These are phyloP conservation scores for Coreius guichenoti DNA, from an alignment of 2,797 vertebrate genomes.

Conservation along the genomic window DNA sequence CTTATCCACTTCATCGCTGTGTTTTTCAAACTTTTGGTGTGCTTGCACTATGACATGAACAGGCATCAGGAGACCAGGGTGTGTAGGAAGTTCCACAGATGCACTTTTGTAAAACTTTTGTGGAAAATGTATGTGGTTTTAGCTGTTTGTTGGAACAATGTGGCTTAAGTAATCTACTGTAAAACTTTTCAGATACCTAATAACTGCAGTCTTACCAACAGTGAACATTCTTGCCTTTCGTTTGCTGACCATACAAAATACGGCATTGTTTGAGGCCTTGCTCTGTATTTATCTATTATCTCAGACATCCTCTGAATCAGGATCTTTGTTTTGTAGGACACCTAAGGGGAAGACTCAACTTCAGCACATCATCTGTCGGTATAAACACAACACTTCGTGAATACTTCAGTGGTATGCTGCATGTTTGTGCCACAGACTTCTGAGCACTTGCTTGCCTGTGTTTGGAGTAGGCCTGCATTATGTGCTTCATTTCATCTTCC, in stretches of 20 bases:
- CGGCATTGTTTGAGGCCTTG: not conserved
- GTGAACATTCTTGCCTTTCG: slow-evolving; percentile 8
- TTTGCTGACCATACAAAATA: not conserved
- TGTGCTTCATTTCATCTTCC: slow-evolving; percentile 32
- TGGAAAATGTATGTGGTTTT: not conserved
- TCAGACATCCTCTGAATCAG: not conserved
- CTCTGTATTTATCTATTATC: not conserved
- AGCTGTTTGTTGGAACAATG: not conserved
- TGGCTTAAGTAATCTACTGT: slow-evolving; percentile 31
- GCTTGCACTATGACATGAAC: not conserved
- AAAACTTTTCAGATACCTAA: slow-evolving; percentile 40
- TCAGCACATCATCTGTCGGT: slow-evolving; percentile 13
- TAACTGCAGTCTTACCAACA: slow-evolving; percentile 23
- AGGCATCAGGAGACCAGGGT: not conserved
- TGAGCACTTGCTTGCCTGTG: slow-evolving; percentile 20
- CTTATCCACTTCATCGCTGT: not conserved
- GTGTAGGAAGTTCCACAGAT: not conserved
- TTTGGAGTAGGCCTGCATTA: slow-evolving; percentile 32
- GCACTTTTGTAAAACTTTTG: slow-evolving; percentile 21
- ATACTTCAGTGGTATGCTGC: slow-evolving; percentile 33
- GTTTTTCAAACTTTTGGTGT: not conserved
- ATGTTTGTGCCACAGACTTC: not conserved
- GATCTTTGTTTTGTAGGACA: not conserved
- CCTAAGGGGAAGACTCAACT: slow-evolving; percentile 29
- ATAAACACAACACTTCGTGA: slow-evolving; percentile 39